Conservation (phyloP, 2,888 invertebrate genomes). For the Teleiodes luculella region DNA sequence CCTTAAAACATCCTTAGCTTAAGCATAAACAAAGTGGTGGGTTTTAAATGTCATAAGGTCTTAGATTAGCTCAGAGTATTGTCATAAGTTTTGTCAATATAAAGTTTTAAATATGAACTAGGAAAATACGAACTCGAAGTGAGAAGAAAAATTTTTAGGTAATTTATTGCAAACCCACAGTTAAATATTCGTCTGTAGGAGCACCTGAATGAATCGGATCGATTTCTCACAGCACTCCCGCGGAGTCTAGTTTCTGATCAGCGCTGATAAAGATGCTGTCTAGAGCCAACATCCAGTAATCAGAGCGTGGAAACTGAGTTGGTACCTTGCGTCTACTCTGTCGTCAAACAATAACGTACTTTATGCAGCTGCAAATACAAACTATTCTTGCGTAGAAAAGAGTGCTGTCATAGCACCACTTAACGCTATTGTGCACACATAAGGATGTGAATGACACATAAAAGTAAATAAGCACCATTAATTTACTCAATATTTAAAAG, state of each 20-base stretch:
- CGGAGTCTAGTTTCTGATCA: slow-evolving; percentile 62
- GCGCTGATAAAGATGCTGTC: slow-evolving; percentile 73
- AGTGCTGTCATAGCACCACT: slow-evolving; percentile 28
- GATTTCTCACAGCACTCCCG: slow-evolving; percentile 51
- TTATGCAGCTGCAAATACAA: slow-evolving; percentile 37
- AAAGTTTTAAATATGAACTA: too few species aligned
- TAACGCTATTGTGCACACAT: slow-evolving; percentile 36
- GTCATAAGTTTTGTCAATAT: too few species aligned
- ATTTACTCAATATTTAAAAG: background rate
- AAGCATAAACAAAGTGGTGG: too few species aligned
- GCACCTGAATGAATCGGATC: slow-evolving; percentile 24
- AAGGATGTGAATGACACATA: slow-evolving; percentile 43
- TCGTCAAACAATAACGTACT: slow-evolving; percentile 43
- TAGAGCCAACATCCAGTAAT: slow-evolving; percentile 78
- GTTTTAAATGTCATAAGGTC: background rate
- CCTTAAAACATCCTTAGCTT: too few species aligned
- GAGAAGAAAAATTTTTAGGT: background rate
- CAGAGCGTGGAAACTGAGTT: slow-evolving; percentile 77
- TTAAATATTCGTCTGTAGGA: background rate
- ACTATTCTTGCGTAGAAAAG: slow-evolving; percentile 28
- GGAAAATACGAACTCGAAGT: too few species aligned
- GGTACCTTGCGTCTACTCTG: slow-evolving; percentile 48
- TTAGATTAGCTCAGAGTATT: too few species aligned
- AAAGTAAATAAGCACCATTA: slow-evolving; percentile 26
- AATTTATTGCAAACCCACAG: background rate